Conservation (phyloP, 2,797 vertebrate species). For the Helarctos malayanus region DNA sequence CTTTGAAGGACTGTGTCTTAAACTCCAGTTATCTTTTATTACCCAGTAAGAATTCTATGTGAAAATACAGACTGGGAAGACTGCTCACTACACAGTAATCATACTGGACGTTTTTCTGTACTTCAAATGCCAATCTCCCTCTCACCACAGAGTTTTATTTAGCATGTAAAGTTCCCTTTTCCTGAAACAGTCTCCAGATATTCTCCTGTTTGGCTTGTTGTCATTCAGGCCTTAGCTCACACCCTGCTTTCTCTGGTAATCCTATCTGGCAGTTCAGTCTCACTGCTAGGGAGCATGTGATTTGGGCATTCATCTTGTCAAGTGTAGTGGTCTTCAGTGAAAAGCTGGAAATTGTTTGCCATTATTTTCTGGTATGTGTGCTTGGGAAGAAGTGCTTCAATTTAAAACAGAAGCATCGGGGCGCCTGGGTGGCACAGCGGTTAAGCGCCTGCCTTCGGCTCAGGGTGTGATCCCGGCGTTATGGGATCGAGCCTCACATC, state of each 20-base stretch:
- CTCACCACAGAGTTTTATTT: neutral
- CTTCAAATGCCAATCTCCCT: neutral
- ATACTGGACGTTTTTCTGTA: neutral
- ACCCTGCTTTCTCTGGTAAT: slow-evolving; percentile 37
- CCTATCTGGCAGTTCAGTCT: neutral
- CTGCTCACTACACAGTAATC: neutral
- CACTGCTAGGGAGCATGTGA: slow-evolving; percentile 71
- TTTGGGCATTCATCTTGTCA: slow-evolving; percentile 83
- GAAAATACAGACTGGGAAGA: neutral
- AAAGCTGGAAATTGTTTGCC: slow-evolving; percentile 74
- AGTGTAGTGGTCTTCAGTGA: slow-evolving; percentile 77
- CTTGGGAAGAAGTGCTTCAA: slow-evolving; percentile 84
- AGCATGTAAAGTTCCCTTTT: neutral
- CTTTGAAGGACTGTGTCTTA: neutral
- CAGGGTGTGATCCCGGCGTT: too few species aligned
- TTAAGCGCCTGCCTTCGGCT: too few species aligned
- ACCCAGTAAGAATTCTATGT: slow-evolving; percentile 37
- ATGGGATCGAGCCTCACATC: too few species aligned
- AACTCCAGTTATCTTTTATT: neutral
- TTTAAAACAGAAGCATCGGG: slow-evolving; percentile 77
- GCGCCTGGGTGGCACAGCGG: too few species aligned
- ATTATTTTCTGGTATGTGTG: slow-evolving; percentile 86
- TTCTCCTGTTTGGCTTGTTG: neutral
- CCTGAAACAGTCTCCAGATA: neutral
- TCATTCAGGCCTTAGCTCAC: slow-evolving; percentile 31